A percentile compares a stretch with the other conserved stretches of the same genome.
Conservation (phyloP, 2,888 invertebrate genomes). For the Lepidocyrtinus sp. region DNA sequence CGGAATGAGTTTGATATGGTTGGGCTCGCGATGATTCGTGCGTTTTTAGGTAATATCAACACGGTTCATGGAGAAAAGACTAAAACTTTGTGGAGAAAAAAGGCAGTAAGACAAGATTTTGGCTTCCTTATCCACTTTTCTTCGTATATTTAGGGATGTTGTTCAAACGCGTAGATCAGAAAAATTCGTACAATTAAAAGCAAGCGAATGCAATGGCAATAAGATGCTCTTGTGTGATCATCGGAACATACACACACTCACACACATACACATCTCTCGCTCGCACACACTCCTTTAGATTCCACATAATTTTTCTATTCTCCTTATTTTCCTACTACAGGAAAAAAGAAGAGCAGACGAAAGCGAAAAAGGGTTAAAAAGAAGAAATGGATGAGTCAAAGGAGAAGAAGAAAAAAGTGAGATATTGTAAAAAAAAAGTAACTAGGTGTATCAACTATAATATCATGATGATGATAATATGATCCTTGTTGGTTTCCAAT, state of each 20-base stretch:
- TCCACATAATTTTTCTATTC: not conserved
- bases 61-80: slow-evolving; percentile 47
- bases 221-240: not conserved
- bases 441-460: slow-evolving; percentile 50
- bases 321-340: slow-evolving; percentile 17
- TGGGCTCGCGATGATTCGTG: not conserved
- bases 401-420: slow-evolving; percentile 17
- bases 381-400: not conserved
- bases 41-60: slow-evolving; percentile 44
- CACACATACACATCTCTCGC: no score
- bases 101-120: not conserved
- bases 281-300: not conserved
- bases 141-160: not conserved
- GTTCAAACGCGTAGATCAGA: not conserved
- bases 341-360: slow-evolving; percentile 15
- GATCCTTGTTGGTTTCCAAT: slow-evolving; percentile 25
- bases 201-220: not conserved
- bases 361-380: slow-evolving; percentile 30
- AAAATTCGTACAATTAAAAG: not conserved
- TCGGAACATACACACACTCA: not conserved
- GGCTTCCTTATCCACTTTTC: slow-evolving; percentile 35
- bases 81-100: slow-evolving; percentile 26
- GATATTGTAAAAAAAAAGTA: slow-evolving; percentile 56
- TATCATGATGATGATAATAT: slow-evolving; percentile 24
- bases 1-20: not conserved